These are phyloP conservation scores for Lasius platythorax DNA, from an alignment of 2,888 invertebrate species.

Conservation along the genomic window DNA sequence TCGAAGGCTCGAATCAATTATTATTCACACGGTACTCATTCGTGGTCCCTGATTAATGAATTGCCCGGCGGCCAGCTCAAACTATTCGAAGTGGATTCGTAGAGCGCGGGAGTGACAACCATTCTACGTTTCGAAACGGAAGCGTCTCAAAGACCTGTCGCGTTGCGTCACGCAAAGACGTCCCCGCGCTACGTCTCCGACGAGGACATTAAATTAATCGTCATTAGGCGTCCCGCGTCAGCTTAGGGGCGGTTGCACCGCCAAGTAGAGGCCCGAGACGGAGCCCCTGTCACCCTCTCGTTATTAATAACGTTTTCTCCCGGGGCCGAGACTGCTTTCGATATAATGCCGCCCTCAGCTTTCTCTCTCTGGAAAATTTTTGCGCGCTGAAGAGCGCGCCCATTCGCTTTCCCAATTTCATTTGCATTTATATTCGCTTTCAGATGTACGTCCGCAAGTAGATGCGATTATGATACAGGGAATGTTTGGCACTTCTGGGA, in stretches of 20 bases:
- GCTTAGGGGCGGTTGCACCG: slow-evolving; percentile 60
- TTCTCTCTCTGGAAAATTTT: slow-evolving; percentile 20
- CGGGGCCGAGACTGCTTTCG: slow-evolving; percentile 35
- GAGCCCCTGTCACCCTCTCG: slow-evolving; percentile 68
- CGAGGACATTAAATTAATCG: slow-evolving; percentile 77
- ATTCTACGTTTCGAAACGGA: slow-evolving; percentile 31
- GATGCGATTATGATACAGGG: slow-evolving; percentile 7
- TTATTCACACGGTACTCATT: slow-evolving; percentile 61
- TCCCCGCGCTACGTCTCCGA: slow-evolving; percentile 46
- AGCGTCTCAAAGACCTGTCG: slow-evolving; percentile 61
- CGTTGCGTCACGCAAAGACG: slow-evolving; percentile 38
- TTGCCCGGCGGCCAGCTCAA: slow-evolving; percentile 27
- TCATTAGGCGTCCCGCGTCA: slow-evolving; percentile 71
- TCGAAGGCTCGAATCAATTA: slow-evolving; percentile 36
- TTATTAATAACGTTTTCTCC: slow-evolving; percentile 73
- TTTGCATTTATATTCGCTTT: slow-evolving; percentile 51
- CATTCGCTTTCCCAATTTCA: slow-evolving; percentile 43
- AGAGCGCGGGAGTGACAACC: background rate
- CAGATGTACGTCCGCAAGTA: background rate
- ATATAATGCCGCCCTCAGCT: slow-evolving; percentile 41
- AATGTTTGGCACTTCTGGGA: slow-evolving; percentile 35
- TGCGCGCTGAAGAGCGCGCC: background rate
- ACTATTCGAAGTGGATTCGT: slow-evolving; percentile 47
- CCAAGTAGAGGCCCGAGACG: slow-evolving; percentile 47
- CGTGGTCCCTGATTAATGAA: slow-evolving; percentile 66